phyloP scores from a whole-genome alignment of 2,113 vertebrate genomes.

The Oncorhynchus clarkii region DNA sequence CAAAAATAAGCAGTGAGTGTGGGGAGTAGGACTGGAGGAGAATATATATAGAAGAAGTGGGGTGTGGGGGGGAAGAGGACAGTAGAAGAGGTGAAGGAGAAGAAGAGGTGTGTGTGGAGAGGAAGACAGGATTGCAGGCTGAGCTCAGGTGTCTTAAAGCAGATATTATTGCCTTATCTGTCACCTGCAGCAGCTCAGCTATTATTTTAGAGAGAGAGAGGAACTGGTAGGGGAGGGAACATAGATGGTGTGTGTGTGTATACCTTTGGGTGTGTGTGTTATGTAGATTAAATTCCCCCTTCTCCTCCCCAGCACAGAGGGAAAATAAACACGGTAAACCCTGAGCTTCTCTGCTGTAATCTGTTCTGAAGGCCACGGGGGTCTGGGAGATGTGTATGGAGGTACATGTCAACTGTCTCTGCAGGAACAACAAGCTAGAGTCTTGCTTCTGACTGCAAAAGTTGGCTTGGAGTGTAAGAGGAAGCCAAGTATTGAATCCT shows the following conservation, averaged over 20 bases:
- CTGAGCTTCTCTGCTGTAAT: slow-evolving; percentile 15
- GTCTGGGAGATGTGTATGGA: no score
- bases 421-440: no score
- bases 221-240: slow-evolving; percentile 23
- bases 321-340: slow-evolving; percentile 10
- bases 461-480: not conserved
- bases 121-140: slow-evolving; percentile 31
- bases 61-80: not conserved
- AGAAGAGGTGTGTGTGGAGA: slow-evolving; percentile 29
- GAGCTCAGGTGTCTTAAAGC: slow-evolving; percentile 54
- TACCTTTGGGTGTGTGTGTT: slow-evolving; percentile 17
- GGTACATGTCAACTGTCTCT: no score
- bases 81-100: slow-evolving; percentile 35
- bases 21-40: slow-evolving; percentile 24
- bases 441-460: not conserved
- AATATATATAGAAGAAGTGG: no score
- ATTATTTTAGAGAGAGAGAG: slow-evolving; percentile 60
- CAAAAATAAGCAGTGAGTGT: not conserved
- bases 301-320: slow-evolving; percentile 2
- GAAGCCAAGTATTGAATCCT: no score
- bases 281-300: slow-evolving; percentile 9
- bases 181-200: slow-evolving; percentile 73
- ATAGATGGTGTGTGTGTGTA: not conserved
- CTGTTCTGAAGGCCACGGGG: slow-evolving; percentile 10
- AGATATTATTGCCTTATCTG: slow-evolving; percentile 71